phyloP scores from a whole-genome alignment of 2,888 invertebrate genomes.

The Zygaena filipendulae region DNA sequence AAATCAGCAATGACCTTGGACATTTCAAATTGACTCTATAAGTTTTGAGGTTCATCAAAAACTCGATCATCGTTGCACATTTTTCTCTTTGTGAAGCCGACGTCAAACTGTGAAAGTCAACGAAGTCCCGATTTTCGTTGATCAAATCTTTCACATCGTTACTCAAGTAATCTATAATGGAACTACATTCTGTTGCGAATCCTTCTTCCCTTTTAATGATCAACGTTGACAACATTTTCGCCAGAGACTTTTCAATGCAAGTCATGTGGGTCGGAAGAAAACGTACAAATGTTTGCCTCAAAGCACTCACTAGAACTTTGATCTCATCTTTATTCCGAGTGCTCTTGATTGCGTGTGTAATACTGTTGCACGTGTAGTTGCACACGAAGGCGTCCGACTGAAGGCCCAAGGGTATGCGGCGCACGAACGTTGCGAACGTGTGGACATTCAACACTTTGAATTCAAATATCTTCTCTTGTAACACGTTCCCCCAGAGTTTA shows the following conservation, averaged over 20 bases:
- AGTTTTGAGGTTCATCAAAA: slow-evolving; percentile 32
- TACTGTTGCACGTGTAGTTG: slow-evolving; percentile 63
- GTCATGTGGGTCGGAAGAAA: not conserved
- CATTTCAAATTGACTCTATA: slow-evolving; percentile 31
- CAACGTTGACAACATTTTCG: slow-evolving; percentile 62
- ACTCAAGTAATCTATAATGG: slow-evolving; percentile 62
- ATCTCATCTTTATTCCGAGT: slow-evolving; percentile 31
- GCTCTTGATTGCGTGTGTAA: slow-evolving; percentile 59
- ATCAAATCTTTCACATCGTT: slow-evolving; percentile 55
- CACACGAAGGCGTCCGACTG: slow-evolving; percentile 64
- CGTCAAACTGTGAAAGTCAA: slow-evolving; percentile 33
- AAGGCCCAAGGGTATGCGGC: slow-evolving; percentile 41
- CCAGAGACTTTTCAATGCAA: slow-evolving; percentile 39
- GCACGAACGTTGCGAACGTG: slow-evolving; percentile 63
- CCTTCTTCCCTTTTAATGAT: slow-evolving; percentile 46
- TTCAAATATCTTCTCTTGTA: slow-evolving; percentile 50
- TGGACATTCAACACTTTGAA: slow-evolving; percentile 65
- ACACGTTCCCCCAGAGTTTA: slow-evolving; percentile 53
- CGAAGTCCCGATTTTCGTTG: slow-evolving; percentile 47
- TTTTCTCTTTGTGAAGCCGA: slow-evolving; percentile 19
- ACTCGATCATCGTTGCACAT: slow-evolving; percentile 25
- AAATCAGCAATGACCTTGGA: slow-evolving; percentile 49
- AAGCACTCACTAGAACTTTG: slow-evolving; percentile 37
- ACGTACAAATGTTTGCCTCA: slow-evolving; percentile 20
- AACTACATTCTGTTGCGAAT: slow-evolving; percentile 31